Conservation (phyloP, 2,113 vertebrate genomes). For the Bubalus kerabau region DNA sequence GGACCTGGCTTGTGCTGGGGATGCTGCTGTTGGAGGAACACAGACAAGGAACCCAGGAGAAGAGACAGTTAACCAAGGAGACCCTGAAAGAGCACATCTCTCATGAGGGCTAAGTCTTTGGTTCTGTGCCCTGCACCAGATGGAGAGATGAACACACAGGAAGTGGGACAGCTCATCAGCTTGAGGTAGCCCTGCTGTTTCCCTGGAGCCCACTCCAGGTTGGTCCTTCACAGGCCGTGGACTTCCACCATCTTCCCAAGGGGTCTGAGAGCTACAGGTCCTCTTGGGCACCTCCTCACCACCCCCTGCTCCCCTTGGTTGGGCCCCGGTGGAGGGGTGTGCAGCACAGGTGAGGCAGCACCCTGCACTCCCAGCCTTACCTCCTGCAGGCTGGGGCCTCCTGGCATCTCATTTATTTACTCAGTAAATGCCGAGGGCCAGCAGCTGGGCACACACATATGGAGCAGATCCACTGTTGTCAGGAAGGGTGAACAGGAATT, state of each 20-base stretch:
- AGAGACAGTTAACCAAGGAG: neutral
- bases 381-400: neutral
- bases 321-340: neutral
- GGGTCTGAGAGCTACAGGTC: neutral
- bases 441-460: neutral
- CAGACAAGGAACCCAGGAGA: neutral
- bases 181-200: too few relatives aligned
- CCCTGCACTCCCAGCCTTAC: too few relatives aligned
- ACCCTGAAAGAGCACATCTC: rapidly evolving
- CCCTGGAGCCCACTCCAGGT: neutral
- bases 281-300: neutral
- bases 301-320: neutral
- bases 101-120: neutral
- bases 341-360: neutral
- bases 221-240: neutral
- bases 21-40: neutral
- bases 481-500: neutral
- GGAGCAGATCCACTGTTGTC: too few relatives aligned
- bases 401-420: neutral
- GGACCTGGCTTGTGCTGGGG: neutral
- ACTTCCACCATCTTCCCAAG: too few relatives aligned
- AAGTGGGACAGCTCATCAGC: neutral
- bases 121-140: neutral
- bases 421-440: neutral
- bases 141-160: neutral